Evolutionary conservation across 2,888 invertebrate species (phyloP), one percentile per base, ranked within the genome.

Genomic region (Eristalis intricaria): DNA sequence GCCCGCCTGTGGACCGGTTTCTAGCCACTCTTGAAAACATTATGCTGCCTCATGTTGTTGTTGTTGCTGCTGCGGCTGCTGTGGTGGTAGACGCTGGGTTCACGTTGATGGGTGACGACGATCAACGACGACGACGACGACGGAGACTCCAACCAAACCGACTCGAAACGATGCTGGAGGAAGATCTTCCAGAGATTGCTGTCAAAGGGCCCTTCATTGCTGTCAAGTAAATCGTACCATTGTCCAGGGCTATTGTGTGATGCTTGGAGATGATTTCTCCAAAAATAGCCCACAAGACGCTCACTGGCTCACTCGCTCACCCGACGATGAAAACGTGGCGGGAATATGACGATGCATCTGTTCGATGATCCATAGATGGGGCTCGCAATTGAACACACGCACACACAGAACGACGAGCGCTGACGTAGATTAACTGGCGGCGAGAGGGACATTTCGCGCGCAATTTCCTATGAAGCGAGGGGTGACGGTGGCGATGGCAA

Each of bases 131-230:
- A 26, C 65, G 64, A 61, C 35, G n/a, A 71, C 40, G 38, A 56
- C 50, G 19, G 26, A 43, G 63, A 61, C 35, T 22, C 61, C 40
- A 26, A 19, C 19, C 29, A 35, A 50, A n/a, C 26, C 38, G 40
- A 77, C 5, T 32, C 4, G 29, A 58, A 40, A 40, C 68, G 74
- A 69, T 86, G 78, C 66, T 78, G 66, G 61, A 68, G 66, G 61
- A 68, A 69, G 70, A 86, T 83, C 74, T 65, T 61, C 11, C 23
- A 22, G 56, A 82, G 82, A 86, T 78, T 86, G 78, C 86, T 83
- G 78, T 86, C 83, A 83, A 79, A 86, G 83, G 66, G 83, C 66
- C 69, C 70, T 65, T 77, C 74, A 78, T 82, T 82, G 69, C 85
- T 83, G 83, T 86, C 83, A 86, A 50, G 86, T 75, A 70, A 79